phyloP scores from a whole-genome alignment of 2,888 invertebrate species.

The Drosophila sordidula region DNA sequence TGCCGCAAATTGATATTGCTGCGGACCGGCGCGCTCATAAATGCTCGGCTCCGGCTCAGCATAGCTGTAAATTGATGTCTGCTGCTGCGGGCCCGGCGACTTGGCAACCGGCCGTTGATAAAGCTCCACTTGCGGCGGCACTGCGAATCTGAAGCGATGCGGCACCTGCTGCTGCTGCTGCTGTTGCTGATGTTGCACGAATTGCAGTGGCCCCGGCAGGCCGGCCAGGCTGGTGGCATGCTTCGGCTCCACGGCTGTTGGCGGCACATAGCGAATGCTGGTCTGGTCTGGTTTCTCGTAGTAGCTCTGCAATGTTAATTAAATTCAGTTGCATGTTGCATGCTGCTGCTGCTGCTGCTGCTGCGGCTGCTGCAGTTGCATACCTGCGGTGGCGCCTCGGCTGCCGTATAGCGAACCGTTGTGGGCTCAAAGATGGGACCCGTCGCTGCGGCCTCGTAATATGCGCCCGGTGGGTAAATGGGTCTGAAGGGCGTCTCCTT shows the following conservation, averaged over 20 bases:
- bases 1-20: conserved; percentile 51
- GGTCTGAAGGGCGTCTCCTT: conserved; percentile 77
- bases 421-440: conserved; percentile 67
- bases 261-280: conserved; percentile 59
- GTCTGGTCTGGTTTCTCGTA: conserved; percentile 51
- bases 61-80: conserved; percentile 51
- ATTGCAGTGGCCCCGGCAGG: conserved; percentile 46
- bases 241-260: conserved; percentile 49
- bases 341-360: conserved; percentile 1
- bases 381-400: conserved; percentile 77
- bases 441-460: conserved; percentile 47
- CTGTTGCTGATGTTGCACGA: conserved; percentile 17
- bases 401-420: conserved; percentile 74
- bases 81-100: conserved; percentile 34
- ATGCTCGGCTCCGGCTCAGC: conserved; percentile 52
- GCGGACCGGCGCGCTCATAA: conserved; percentile 56
- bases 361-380: conserved; percentile 15
- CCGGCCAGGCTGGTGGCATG: conserved; percentile 9
- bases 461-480: conserved; percentile 59
- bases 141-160: conserved; percentile 65
- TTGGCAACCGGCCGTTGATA: conserved; percentile 53
- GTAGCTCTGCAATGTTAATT: conserved; percentile 58
- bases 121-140: conserved; percentile 65
- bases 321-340: conserved; percentile 31
- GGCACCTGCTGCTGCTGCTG: conserved; percentile 26